Base-by-base conservation (phyloP, 2,888 invertebrate species). In the Torymus aiolomorphi region DNA sequence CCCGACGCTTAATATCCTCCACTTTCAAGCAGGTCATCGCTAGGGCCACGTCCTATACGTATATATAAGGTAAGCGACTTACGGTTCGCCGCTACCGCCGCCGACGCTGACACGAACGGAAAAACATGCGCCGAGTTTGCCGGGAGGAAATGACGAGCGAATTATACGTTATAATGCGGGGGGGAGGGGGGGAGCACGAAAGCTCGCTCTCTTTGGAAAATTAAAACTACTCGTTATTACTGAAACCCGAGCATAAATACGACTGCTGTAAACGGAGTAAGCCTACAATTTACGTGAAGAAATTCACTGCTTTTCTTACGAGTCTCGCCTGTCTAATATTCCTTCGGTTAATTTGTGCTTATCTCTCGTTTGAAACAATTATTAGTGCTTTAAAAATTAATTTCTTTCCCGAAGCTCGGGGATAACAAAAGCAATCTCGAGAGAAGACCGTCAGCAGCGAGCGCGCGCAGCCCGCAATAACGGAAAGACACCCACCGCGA, bases 21-120 rank as follows among this genome's bases (percentile, higher is more conserved):
- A 10, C 52, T 73, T 73, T 42, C 54, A 73, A 73, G 63, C 73
- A 73, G 73, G 73, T 62, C 73, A 73, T 61, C 54, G 18, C 56
- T 24, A 73, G 63, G 14, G 54, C 61, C n/a, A 14, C 24, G 16
- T 16, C 20, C 61, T 61, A 20, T 20, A 12, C 16, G 11, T n/a
- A 18, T 1, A 57, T 57, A 57, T 59, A 59, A 62, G 12, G 24
- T 42, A 54, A 72, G 52, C 62, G 11, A 24, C 72, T 61, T 24
- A 62, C 52, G 24, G 14, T 16, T 54, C 31, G 0, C n/a, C 18
- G 31, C 51, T 8, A 18, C 57, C 18, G 20, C 52, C 2, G 51
- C 18, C 31, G 1, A 1, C 18, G 56, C 51, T 10, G 42, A 42
- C 42, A 51, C 57, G 14, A 20, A 51, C 11, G 51, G 59, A 71